Evolutionary conservation across 2,113 vertebrate species (phyloP).

Genomic region (Vulpes lagopus): DNA sequence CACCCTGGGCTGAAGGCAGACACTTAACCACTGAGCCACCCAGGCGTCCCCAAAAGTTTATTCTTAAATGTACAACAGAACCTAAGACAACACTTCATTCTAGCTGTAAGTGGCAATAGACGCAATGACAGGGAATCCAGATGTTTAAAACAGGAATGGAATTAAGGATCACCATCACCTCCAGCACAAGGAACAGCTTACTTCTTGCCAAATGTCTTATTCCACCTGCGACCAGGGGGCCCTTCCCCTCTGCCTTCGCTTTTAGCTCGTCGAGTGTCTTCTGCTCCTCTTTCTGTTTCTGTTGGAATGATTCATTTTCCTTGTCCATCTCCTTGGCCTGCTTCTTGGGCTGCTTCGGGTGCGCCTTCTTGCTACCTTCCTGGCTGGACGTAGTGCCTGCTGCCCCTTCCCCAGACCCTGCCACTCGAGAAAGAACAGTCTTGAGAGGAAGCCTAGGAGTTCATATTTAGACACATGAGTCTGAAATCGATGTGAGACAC

Average conservation of each 20-base stretch:
- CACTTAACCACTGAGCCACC: no score
- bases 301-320: background rate
- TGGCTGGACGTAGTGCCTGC: background rate
- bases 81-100: background rate
- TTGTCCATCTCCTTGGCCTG: background rate
- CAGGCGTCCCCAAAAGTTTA: no score
- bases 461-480: background rate
- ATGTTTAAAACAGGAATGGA: background rate
- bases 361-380: background rate
- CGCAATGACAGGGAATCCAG: background rate
- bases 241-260: background rate
- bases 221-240: background rate
- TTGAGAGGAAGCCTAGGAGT: background rate
- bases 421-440: background rate
- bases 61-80: background rate
- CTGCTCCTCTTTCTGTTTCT: background rate
- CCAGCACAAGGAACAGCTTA: background rate
- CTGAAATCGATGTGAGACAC: background rate
- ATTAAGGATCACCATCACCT: background rate
- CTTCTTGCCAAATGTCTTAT: background rate
- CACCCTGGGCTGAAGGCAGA: no score
- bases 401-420: no score
- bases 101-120: background rate
- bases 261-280: background rate
- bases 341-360: background rate